Percentiles rank a stretch among this genome's conserved stretches.
Conservation (phyloP, 1,140 invertebrate genomes). For the Drosophila busckii region DNA sequence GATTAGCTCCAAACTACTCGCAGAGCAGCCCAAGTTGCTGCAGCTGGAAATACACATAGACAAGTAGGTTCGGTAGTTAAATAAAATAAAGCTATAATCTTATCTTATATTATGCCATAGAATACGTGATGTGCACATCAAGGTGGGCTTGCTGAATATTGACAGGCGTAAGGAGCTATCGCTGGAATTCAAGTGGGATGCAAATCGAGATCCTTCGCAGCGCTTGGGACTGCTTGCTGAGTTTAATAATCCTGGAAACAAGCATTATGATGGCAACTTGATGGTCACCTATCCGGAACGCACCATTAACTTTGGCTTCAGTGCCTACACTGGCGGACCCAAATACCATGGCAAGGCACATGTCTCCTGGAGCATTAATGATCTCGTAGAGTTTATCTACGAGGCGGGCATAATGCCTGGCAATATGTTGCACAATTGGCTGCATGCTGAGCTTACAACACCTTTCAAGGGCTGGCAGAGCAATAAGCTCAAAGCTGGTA, state of each 20-base stretch:
- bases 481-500: conserved; percentile 81
- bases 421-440: conserved; percentile 79
- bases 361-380: conserved; percentile 81
- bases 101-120: conserved; percentile 70
- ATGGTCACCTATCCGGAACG: conserved; percentile 86
- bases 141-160: conserved; percentile 81
- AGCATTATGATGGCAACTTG: conserved; percentile 82
- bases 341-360: conserved; percentile 79
- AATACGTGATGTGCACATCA: conserved; percentile 86
- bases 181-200: conserved; percentile 89
- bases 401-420: conserved; percentile 68
- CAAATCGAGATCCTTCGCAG: conserved; percentile 87
- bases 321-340: conserved; percentile 78
- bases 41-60: conserved; percentile 86
- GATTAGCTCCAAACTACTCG: conserved; percentile 71
- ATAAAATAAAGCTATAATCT: background rate
- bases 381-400: conserved; percentile 80
- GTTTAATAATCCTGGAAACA: conserved; percentile 79
- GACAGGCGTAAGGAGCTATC: conserved; percentile 82
- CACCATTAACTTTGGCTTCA: conserved; percentile 83
- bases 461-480: conserved; percentile 87
- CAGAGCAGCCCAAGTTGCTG: conserved; percentile 55
- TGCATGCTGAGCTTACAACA: conserved; percentile 82
- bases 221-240: conserved; percentile 66
- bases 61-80: conserved; percentile 81